Evolutionary conservation across 2,113 vertebrate genomes (phyloP), one percentile per base, ranked within the genome.

Genomic region (Hiodon alosoides): DNA sequence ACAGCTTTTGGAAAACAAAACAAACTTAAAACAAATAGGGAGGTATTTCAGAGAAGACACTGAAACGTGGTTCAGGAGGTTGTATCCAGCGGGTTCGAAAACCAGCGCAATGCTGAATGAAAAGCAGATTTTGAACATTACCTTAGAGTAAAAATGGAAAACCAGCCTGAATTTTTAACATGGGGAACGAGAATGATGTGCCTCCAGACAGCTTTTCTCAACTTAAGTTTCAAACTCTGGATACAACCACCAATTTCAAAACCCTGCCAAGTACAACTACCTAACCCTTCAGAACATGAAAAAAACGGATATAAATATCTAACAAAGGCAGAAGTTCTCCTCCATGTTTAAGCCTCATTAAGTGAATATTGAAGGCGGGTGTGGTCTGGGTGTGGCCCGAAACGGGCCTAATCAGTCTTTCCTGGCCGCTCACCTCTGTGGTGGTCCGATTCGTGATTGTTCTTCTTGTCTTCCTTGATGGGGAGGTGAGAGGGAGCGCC

Each of bases 381-480:
- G 31, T 0, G 62, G 68, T 54, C 76, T 58, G 48, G 51, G 50
- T 11, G 59, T 14, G n/a, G 61, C 7, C 47, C 2, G 13, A 11
- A 10, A 67, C 76, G 0, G 89, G 89, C 91, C 91, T 93, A 93
- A 86, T 91, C 89, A 80, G 89, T 91, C 83, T 91, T 93, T 85
- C 88, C 88, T 73, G 86, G 91, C 86, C 89, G 87, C 92, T 95
- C 90, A 98, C 96, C 96, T 95, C 95, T 94, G 87, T 96, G 93
- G 92, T 96, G 94, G 46, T 98, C 96, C 72, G 94, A 83, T 81
- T 94, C 96, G 0, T 95, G 89, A 81, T 94, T 93, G 81, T 94
- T 90, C 84, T 97, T 98, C 91, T 96, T 98, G 87, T 98, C 96
- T 77, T 98, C 96, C 92, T 98, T 98, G 84, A 94, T 92, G 76